Evolutionary conservation across 92 coral and sea anemone species (phyloP).

Genomic region (Palythoa heliodiscus): DNA sequence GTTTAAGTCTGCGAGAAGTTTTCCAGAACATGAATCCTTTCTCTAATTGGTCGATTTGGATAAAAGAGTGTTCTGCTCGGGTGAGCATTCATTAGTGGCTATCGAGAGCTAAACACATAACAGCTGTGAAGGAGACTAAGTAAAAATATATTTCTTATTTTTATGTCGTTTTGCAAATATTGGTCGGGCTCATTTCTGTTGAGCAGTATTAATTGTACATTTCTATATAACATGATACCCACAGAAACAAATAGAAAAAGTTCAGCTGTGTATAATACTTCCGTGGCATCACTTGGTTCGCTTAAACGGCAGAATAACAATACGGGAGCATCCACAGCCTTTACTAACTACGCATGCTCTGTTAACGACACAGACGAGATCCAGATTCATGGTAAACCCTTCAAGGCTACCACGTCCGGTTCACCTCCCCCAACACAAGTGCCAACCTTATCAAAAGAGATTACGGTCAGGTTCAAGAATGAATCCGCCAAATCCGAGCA

Average conservation of each 20-base stretch:
- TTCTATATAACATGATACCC: conserved; percentile 2
- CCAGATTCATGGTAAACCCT: not conserved
- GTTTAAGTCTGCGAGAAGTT: too few species aligned
- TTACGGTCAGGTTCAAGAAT: not conserved
- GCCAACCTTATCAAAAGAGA: not conserved
- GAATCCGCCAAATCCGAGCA: not conserved
- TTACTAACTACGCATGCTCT: conserved; percentile 43
- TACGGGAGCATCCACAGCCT: not conserved
- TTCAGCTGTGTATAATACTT: conserved; percentile 14
- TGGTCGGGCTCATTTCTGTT: not conserved
- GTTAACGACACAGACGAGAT: conserved; percentile 45
- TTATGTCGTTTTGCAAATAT: too few species aligned
- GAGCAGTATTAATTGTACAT: not conserved
- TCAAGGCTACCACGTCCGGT: not conserved
- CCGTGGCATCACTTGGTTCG: conserved; percentile 37
- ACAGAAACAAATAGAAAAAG: conserved; percentile 39
- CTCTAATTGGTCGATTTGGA: too few species aligned
- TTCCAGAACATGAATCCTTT: too few species aligned
- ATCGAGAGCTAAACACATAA: too few species aligned
- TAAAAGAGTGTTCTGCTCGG: too few species aligned
- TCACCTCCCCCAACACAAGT: not conserved
- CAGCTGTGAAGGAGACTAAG: too few species aligned
- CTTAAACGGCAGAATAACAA: conserved; percentile 18
- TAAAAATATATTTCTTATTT: too few species aligned
- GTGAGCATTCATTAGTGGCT: too few species aligned